Percentiles rank a stretch among this genome's conserved stretches.
These are phyloP conservation scores for Paedocypris sp. DNA, from an alignment of 2,113 vertebrate species.

Conservation along the genomic window DNA sequence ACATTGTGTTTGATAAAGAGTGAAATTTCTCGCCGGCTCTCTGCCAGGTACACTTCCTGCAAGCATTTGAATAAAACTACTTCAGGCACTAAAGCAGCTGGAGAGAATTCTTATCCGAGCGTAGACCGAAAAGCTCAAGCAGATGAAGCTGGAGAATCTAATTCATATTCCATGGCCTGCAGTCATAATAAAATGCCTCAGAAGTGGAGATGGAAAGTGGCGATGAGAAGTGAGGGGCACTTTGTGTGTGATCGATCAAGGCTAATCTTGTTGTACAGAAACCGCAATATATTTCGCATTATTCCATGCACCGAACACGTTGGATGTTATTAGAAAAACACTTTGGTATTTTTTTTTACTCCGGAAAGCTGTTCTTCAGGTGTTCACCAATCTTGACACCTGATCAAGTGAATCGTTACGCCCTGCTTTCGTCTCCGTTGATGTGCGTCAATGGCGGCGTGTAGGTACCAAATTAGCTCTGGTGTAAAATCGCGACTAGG, in stretches of 20 bases:
- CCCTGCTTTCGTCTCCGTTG: no score
- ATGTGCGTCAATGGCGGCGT: no score
- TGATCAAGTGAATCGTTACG: no score
- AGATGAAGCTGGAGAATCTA: constrained; percentile 23
- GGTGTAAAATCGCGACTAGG: no score
- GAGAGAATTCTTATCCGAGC: constrained; percentile 16
- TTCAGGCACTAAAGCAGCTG: constrained; percentile 3
- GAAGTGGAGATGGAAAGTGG: constrained; percentile 26
- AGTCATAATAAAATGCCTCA: constrained; percentile 29
- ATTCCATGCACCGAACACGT: constrained; percentile 31
- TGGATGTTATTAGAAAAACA: constrained; percentile 19
- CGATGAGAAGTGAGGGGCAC: constrained; percentile 28
- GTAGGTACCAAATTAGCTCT: no score
- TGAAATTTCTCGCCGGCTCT: constrained; percentile 10
- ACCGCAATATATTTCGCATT: constrained; percentile 31
- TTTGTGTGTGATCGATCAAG: constrained; percentile 32
- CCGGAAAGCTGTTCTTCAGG: not conserved
- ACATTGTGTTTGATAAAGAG: constrained; percentile 16
- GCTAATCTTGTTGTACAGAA: constrained; percentile 32
- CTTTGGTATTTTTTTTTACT: constrained; percentile 21
- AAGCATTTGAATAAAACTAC: constrained; percentile 8
- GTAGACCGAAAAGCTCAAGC: constrained; percentile 12
- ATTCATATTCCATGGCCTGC: constrained; percentile 31
- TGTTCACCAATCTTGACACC: not conserved
- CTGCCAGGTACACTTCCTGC: constrained; percentile 15